Evolutionary conservation across 2,888 invertebrate genomes (phyloP).

Genomic region (Drosophila monieri): DNA sequence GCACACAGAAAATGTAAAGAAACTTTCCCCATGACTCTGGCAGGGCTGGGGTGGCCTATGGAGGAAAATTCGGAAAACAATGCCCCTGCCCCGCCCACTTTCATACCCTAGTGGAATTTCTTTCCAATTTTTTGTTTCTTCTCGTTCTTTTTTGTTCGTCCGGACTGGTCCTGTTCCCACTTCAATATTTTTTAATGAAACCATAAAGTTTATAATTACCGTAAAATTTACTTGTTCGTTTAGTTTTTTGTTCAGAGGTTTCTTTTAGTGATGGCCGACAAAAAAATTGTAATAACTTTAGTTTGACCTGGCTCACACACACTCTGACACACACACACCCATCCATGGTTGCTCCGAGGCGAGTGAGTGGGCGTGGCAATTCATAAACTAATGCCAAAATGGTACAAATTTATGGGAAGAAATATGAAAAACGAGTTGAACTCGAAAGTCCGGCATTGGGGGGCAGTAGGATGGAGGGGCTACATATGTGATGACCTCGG

Average conservation of each 20-base stretch:
- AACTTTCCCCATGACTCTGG: constrained; percentile 4
- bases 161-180: constrained; percentile 4
- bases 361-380: constrained; percentile 41
- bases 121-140: constrained; percentile 15
- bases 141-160: too few species aligned
- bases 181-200: constrained; percentile 60
- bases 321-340: not conserved
- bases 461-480: constrained; percentile 2
- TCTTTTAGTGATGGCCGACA: constrained; percentile 26
- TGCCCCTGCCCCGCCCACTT: constrained; percentile 5
- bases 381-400: constrained; percentile 62
- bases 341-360: not conserved
- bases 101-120: constrained; percentile 19
- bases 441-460: constrained; percentile 37
- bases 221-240: constrained; percentile 65
- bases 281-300: constrained; percentile 32
- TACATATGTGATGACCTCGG: constrained; percentile 9
- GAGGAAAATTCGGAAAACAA: constrained; percentile 5
- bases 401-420: constrained; percentile 69
- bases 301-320: constrained; percentile 44
- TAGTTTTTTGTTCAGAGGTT: constrained; percentile 37
- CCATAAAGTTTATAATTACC: constrained; percentile 75
- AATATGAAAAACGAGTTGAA: constrained; percentile 57
- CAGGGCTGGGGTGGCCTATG: not conserved
- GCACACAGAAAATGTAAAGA: constrained; percentile 47